phyloP scores from a whole-genome alignment of 2,888 invertebrate genomes.

The Drosophila helvetica region DNA sequence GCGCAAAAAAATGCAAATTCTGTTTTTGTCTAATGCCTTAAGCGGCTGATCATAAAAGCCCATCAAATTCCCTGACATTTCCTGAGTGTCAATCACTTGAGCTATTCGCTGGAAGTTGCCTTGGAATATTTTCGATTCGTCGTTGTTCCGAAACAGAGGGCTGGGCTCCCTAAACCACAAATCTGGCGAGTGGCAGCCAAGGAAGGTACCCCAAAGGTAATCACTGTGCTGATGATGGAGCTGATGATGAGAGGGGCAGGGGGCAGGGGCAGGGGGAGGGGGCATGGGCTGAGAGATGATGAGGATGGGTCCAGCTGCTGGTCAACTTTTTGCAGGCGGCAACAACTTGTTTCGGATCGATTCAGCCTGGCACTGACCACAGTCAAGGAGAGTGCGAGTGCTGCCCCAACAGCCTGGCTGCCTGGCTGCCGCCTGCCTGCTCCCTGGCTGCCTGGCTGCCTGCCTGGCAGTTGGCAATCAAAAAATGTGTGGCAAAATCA shows the following conservation, averaged over 20 bases:
- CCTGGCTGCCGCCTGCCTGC: too few species aligned
- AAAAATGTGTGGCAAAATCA: constrained; percentile 80
- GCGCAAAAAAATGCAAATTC: constrained; percentile 69
- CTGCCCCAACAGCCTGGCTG: too few species aligned
- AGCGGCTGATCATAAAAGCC: constrained; percentile 73
- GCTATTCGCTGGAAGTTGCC: constrained; percentile 53
- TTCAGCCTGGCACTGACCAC: constrained; percentile 52
- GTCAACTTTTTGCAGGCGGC: constrained; percentile 50
- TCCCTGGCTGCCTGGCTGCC: neutral
- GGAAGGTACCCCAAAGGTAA: constrained; percentile 51
- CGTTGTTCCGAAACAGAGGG: constrained; percentile 10
- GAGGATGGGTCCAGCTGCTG: constrained; percentile 36
- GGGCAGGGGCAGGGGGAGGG: too few species aligned
- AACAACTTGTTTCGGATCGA: constrained; percentile 67
- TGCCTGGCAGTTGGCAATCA: constrained; percentile 67
- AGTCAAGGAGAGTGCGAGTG: constrained; percentile 38
- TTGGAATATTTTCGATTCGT: constrained; percentile 47
- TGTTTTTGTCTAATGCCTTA: constrained; percentile 66
- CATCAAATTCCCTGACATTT: constrained; percentile 78
- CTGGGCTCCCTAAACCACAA: constrained; percentile 38
- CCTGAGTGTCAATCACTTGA: constrained; percentile 78
- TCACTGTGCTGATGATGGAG: constrained; percentile 49
- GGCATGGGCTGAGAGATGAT: constrained; percentile 27
- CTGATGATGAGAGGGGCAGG: too few species aligned
- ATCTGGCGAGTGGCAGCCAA: constrained; percentile 55